Percentiles rank a stretch among this genome's conserved stretches.
phyloP scores from a whole-genome alignment of 2,797 vertebrate species.

The Pelodytes ibericus region DNA sequence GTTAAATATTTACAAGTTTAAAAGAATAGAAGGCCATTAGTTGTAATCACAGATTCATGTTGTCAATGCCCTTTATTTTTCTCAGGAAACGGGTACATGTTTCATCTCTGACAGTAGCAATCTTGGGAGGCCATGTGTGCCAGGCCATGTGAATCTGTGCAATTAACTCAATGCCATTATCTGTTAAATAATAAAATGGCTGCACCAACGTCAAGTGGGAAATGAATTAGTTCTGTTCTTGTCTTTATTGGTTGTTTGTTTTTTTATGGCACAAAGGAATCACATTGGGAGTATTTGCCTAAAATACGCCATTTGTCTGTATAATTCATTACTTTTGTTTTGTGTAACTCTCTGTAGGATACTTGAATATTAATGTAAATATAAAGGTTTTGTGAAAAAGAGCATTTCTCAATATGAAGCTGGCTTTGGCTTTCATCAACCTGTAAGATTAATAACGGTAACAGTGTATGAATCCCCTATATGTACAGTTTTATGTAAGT shows the following conservation, averaged over 20 bases:
- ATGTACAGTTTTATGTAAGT: conserved; percentile 12
- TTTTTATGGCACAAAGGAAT: no score
- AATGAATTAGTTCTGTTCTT: no score
- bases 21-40: no score
- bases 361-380: conserved; percentile 80
- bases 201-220: neutral
- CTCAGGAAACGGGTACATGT: no score
- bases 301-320: conserved; percentile 63
- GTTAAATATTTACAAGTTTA: no score
- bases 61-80: no score
- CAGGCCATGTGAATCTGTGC: no score
- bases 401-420: conserved; percentile 81
- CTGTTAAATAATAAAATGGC: neutral
- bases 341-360: conserved; percentile 68
- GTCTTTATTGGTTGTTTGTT: no score
- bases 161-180: no score
- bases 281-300: neutral
- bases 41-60: no score
- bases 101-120: no score
- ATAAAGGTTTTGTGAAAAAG: conserved; percentile 74
- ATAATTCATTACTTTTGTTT: conserved; percentile 67
- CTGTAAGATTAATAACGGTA: conserved; percentile 55
- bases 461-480: conserved; percentile 8
- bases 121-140: no score
- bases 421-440: conserved; percentile 74